Evolutionary conservation across 1,140 invertebrate genomes (phyloP).

Genomic region (Saccostrea glomerata): DNA sequence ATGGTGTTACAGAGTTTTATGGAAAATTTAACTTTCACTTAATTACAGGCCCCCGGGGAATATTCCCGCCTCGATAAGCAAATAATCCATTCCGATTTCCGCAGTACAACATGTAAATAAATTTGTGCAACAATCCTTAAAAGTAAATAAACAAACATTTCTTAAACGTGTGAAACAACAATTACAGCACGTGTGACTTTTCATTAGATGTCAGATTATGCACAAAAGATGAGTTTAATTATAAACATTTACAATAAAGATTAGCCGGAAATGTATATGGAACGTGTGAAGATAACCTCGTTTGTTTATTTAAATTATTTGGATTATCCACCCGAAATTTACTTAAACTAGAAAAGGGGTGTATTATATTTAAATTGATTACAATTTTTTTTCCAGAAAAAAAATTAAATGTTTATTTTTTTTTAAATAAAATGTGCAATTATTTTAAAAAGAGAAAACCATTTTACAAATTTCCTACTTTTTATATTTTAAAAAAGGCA

Average conservation of each 20-base stretch:
- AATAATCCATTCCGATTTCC: conserved; percentile 14
- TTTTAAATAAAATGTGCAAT: too few species aligned
- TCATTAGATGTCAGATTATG: conserved; percentile 7
- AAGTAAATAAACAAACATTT: conserved; percentile 35
- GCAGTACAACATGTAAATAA: conserved; percentile 23
- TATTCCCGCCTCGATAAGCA: background rate
- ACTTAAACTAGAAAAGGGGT: background rate
- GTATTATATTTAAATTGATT: background rate
- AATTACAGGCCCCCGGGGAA: conserved; percentile 24
- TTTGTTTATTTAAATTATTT: background rate
- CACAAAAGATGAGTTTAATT: conserved; percentile 22
- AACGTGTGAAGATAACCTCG: background rate
- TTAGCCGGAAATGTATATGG: background rate
- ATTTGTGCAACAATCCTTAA: conserved; percentile 29
- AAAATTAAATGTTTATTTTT: too few species aligned
- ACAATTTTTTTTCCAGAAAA: too few species aligned
- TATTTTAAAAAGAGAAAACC: too few species aligned
- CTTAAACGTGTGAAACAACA: conserved; percentile 7
- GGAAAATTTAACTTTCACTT: conserved; percentile 27
- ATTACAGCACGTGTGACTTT: conserved; percentile 26
- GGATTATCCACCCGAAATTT: background rate
- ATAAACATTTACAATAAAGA: background rate
- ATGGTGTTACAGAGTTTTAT: conserved; percentile 38
- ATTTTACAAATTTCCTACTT: too few species aligned
- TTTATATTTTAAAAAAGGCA: background rate